Conservation (phyloP, 1,140 invertebrate genomes). For the Solen grandis region DNA sequence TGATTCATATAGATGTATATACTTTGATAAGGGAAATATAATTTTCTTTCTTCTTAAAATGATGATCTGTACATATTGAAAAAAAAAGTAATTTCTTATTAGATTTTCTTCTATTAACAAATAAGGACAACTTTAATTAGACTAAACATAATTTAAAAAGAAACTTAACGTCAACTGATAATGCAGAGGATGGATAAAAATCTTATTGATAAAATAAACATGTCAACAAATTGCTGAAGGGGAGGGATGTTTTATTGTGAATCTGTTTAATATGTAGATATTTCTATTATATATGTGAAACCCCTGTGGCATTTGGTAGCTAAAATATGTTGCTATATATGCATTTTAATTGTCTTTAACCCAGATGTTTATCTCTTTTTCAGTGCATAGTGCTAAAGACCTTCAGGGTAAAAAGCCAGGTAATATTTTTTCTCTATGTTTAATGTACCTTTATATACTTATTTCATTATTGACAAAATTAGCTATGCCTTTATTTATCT, state of each 20-base stretch:
- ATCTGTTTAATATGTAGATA: neutral
- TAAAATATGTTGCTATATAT: neutral
- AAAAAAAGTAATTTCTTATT: too few species aligned
- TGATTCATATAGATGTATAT: too few species aligned
- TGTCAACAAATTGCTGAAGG: neutral
- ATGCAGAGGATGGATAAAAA: neutral
- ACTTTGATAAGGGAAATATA: too few species aligned
- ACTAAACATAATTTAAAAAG: too few species aligned
- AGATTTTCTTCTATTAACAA: too few species aligned
- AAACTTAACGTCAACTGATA: too few species aligned
- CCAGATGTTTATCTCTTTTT: constrained; percentile 41
- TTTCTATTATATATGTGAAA: neutral
- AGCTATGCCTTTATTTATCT: neutral
- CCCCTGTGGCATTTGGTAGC: constrained; percentile 1
- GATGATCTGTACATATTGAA: too few species aligned
- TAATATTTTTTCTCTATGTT: too few species aligned
- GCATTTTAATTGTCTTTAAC: neutral
- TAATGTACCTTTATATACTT: too few species aligned
- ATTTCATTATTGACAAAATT: neutral
- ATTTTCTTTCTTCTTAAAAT: too few species aligned
- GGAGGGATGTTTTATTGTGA: neutral
- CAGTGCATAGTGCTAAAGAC: constrained; percentile 72
- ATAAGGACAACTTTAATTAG: too few species aligned
- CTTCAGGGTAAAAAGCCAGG: constrained; percentile 71
- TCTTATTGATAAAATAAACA: neutral